These are phyloP conservation scores for Oasisia sp. DNA, from an alignment of 2,888 invertebrate genomes.

Conservation along the genomic window DNA sequence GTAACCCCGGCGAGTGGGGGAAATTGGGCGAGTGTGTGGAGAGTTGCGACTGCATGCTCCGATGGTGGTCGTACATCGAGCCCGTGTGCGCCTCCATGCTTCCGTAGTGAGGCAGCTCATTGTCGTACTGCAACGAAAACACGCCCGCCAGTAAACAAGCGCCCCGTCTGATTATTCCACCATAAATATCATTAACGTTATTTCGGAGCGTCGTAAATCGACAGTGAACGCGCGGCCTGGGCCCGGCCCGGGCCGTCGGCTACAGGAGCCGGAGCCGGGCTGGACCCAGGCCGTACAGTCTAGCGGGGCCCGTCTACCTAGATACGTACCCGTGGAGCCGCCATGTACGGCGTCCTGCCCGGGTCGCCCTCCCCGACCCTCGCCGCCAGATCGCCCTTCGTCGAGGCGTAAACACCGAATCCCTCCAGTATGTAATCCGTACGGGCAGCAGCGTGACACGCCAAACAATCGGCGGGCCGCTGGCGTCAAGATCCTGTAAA, in stretches of 20 bases:
- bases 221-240: not conserved
- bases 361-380: not conserved
- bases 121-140: conserved; percentile 37
- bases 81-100: conserved; percentile 32
- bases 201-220: conserved; percentile 13
- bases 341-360: not conserved
- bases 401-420: conserved; percentile 13
- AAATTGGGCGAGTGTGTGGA: conserved; percentile 30
- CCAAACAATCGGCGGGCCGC: conserved; percentile 13
- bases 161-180: not conserved
- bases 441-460: conserved; percentile 7
- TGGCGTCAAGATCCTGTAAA: conserved; percentile 17
- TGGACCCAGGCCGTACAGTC: not conserved
- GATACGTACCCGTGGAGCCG: not conserved
- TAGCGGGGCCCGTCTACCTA: not conserved
- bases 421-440: conserved; percentile 17
- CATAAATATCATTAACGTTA: conserved; percentile 17
- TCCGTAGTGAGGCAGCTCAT: conserved; percentile 38
- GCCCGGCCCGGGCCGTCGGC: not conserved
- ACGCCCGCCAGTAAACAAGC: conserved; percentile 11
- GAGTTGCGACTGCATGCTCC: conserved; percentile 23
- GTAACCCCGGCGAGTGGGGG: conserved; percentile 21
- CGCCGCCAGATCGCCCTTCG: not conserved
- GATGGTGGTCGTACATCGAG: not conserved
- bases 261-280: not conserved